A percentile compares a stretch with the other conserved stretches of the same genome.
Conservation (phyloP, 2,888 invertebrate species). For the Sminthurinus aureus region DNA sequence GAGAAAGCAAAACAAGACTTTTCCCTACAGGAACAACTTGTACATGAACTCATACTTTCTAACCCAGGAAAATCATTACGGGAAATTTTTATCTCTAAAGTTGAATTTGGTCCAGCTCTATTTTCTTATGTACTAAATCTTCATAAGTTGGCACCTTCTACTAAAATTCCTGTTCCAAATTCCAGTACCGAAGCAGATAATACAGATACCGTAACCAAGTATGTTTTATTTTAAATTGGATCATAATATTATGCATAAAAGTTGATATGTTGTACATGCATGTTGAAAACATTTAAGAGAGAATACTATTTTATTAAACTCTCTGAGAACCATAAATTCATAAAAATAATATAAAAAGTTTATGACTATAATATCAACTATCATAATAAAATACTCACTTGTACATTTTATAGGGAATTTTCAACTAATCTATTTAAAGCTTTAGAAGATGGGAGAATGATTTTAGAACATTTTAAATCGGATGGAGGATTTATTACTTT, state of each 20-base stretch:
- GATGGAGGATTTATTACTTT: slow-evolving; percentile 54
- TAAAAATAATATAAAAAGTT: no score
- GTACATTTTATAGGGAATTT: slow-evolving; percentile 44
- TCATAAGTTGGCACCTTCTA: slow-evolving; percentile 71
- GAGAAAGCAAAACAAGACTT: slow-evolving; percentile 75
- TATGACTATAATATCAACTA: no score
- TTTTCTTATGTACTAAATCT: slow-evolving; percentile 87
- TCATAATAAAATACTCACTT: not conserved
- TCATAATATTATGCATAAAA: no score
- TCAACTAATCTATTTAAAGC: slow-evolving; percentile 46
- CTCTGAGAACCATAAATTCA: no score
- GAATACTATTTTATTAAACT: no score
- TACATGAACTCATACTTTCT: slow-evolving; percentile 37
- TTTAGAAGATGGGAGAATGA: slow-evolving; percentile 50
- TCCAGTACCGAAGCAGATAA: not conserved
- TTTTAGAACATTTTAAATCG: slow-evolving; percentile 45
- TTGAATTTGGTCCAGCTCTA: slow-evolving; percentile 89
- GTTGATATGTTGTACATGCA: no score
- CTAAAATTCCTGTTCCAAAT: slow-evolving; percentile 68
- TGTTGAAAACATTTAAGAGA: no score
- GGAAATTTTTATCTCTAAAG: slow-evolving; percentile 55
- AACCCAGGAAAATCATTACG: slow-evolving; percentile 49
- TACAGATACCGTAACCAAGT: not conserved
- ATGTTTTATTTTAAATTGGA: no score
- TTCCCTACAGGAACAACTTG: slow-evolving; percentile 67